Conservation (phyloP, 2,888 invertebrate genomes). For the Odontomyia ornata region DNA sequence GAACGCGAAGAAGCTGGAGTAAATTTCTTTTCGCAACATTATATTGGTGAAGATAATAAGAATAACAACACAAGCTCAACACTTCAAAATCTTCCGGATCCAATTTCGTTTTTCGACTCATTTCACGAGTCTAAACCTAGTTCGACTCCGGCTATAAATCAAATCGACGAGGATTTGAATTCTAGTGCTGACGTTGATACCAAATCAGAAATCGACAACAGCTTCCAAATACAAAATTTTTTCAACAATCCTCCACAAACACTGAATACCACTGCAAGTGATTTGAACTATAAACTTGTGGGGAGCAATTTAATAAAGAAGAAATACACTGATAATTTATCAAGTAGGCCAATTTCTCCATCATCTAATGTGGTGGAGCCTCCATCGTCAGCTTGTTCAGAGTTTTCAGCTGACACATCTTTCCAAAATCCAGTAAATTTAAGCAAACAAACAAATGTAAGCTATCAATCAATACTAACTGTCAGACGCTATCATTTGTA, state of each 20-base stretch:
- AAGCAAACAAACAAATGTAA: slow-evolving; percentile 42
- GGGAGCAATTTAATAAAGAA: slow-evolving; percentile 55
- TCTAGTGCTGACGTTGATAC: slow-evolving; percentile 37
- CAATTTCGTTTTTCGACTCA: slow-evolving; percentile 56
- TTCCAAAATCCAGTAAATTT: slow-evolving; percentile 47
- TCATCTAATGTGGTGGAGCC: slow-evolving; percentile 62
- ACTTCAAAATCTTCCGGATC: slow-evolving; percentile 49
- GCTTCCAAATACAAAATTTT: slow-evolving; percentile 62
- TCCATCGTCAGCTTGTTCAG: slow-evolving; percentile 61
- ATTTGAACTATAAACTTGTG: slow-evolving; percentile 60
- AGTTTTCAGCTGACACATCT: slow-evolving; percentile 57
- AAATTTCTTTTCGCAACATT: slow-evolving; percentile 26
- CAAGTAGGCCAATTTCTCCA: slow-evolving; percentile 59
- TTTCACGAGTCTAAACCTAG: slow-evolving; percentile 46
- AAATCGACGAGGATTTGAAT: slow-evolving; percentile 42
- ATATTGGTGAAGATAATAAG: background rate
- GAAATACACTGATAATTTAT: slow-evolving; percentile 51
- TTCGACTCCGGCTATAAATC: background rate
- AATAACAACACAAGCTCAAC: slow-evolving; percentile 40
- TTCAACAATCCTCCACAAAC: slow-evolving; percentile 64
- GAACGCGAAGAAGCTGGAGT: background rate
- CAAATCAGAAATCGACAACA: slow-evolving; percentile 50
- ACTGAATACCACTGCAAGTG: slow-evolving; percentile 55
- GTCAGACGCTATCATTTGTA: background rate
- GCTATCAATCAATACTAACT: background rate